Evolutionary conservation across 2,888 invertebrate genomes (phyloP).

Genomic region (Drosophila borealis): DNA sequence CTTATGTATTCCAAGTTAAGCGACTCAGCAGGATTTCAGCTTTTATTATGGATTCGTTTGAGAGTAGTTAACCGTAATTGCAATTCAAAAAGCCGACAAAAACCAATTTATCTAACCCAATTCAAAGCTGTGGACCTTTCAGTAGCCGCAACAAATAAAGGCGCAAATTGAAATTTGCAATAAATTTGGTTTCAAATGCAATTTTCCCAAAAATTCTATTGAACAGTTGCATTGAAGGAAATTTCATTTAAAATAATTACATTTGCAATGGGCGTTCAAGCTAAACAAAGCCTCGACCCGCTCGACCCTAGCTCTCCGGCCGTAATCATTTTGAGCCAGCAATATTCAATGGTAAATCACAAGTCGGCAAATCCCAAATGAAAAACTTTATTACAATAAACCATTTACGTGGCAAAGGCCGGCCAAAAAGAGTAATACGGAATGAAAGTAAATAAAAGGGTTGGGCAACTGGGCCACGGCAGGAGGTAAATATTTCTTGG

Average conservation of each 20-base stretch:
- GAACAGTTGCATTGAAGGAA: conserved; percentile 32
- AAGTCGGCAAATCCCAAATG: conserved; percentile 19
- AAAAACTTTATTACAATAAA: conserved; percentile 48
- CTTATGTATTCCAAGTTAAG: no score
- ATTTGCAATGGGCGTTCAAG: conserved; percentile 31
- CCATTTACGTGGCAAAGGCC: conserved; percentile 37
- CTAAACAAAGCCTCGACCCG: conserved; percentile 10
- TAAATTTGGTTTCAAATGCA: conserved; percentile 49
- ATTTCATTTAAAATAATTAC: conserved; percentile 50
- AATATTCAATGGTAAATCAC: conserved; percentile 6
- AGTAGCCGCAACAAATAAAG: not conserved
- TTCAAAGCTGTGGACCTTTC: not conserved
- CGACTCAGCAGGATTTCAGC: not conserved
- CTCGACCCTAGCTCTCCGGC: not conserved
- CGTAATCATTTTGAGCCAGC: conserved; percentile 6
- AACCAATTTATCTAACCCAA: not conserved
- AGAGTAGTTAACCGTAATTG: not conserved
- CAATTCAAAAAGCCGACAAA: not conserved
- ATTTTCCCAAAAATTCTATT: conserved; percentile 37
- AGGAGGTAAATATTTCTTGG: conserved; percentile 7
- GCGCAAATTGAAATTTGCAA: conserved; percentile 34
- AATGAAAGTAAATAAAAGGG: conserved; percentile 1
- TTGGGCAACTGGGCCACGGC: conserved; percentile 1
- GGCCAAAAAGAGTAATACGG: conserved; percentile 16
- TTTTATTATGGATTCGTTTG: not conserved